Evolutionary conservation across 2,113 vertebrate genomes (phyloP).

Genomic region (Lycaon pictus): DNA sequence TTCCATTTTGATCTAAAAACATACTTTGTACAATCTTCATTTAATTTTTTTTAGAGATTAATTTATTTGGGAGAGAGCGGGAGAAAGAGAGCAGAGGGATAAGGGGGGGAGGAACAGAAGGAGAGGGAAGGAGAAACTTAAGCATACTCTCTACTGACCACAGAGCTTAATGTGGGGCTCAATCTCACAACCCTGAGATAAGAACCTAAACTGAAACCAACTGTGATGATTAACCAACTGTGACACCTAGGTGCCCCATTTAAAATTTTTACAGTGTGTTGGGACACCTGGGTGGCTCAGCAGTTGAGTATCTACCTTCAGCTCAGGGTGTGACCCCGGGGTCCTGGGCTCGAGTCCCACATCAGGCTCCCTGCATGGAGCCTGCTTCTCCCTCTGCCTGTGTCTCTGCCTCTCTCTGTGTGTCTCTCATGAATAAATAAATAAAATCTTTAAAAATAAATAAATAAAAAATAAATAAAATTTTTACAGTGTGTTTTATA

Average conservation of each 20-base stretch:
- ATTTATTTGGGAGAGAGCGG: background rate
- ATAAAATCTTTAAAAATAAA: no score
- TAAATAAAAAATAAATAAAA: background rate
- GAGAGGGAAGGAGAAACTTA: background rate
- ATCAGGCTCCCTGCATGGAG: no score
- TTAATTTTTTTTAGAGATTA: background rate
- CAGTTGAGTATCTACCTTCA: no score
- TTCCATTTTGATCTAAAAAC: background rate
- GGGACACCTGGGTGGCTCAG: no score
- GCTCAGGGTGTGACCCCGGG: no score
- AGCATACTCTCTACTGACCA: background rate
- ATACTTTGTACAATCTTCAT: background rate
- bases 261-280: background rate
- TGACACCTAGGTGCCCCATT: background rate
- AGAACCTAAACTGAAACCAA: background rate
- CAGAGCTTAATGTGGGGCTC: background rate
- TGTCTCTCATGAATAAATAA: no score
- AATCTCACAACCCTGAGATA: background rate
- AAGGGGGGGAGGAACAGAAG: background rate
- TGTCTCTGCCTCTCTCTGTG: no score
- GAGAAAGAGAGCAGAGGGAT: background rate
- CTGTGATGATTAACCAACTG: background rate
- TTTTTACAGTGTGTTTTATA: background rate
- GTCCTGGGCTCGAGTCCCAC: no score
- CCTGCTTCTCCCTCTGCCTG: no score